Base-by-base conservation (phyloP, 2,888 invertebrate species). In the Argyresthia goedartella region DNA sequence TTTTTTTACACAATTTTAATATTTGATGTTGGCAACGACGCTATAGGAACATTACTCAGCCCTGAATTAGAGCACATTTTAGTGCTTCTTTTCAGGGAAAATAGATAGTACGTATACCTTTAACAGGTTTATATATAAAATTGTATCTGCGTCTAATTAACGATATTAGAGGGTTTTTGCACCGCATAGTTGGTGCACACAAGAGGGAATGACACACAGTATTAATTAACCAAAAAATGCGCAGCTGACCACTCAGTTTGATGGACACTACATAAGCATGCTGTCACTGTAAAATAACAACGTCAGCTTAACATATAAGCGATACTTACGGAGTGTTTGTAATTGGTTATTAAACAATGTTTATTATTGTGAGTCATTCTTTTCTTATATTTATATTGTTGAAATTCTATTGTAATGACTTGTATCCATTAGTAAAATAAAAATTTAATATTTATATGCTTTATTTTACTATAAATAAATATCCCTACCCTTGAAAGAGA, bases 371-470 rank as follows among this genome's bases (percentile, higher is more conserved):
- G n/a, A 11, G 42, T 8, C n/a, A 42, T 42, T 13, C 1, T n/a
- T 25, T 9, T 44, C 13, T 9, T 7, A 44, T 44, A 44, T 44
- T 46, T 48, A 68, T 79, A 81, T 73, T 82, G 84, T 85, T 84
- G 81, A 84, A 51, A 69, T 50, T 75, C 81, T n/a, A n/a, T n/a
- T 79, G 73, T 82, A 81, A 78, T 72, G 71, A 68, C 73, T 69
- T 81, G 76, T 82, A 82, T 75, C 75, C 76, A 80, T 81, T 84
- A 85, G 81, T 79, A 76, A 84, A 84, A 81, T 78, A 80, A 76
- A 64, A 16, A 35, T 14, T 15, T 46, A 25, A 46, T 46, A n/a
- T 13, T 8, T 43, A 14, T 43, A 8, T 43, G 8, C 13, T 1
- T 43, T 46, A 2, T 7, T 46, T 4, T 46, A 10, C 16, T 33